phyloP scores from a whole-genome alignment of 2,888 invertebrate species.

The Phorcus lineatus region DNA sequence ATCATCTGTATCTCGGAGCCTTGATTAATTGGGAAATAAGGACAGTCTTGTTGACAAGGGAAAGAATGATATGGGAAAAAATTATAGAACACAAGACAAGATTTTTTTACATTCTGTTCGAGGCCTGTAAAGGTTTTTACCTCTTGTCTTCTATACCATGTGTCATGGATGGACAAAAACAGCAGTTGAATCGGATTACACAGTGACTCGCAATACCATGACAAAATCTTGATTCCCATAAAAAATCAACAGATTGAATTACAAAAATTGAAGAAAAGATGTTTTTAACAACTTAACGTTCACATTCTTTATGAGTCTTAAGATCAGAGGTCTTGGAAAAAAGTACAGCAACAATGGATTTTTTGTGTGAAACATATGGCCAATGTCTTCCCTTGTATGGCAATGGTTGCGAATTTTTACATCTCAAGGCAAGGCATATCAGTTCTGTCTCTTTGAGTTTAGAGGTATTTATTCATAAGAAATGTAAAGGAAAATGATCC shows the following conservation, averaged over 20 bases:
- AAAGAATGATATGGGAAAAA: constrained; percentile 1
- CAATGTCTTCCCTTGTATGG: too few species aligned
- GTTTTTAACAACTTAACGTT: background rate
- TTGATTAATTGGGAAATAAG: constrained; percentile 3
- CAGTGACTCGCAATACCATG: background rate
- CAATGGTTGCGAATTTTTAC: too few species aligned
- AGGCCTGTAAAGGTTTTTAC: constrained; percentile 3
- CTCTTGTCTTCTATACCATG: background rate
- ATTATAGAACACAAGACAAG: background rate
- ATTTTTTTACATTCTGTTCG: background rate
- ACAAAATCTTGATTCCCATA: constrained; percentile 8
- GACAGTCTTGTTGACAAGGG: background rate
- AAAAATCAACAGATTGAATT: constrained; percentile 8
- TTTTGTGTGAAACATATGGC: too few species aligned
- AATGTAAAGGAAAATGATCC: too few species aligned
- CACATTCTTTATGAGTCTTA: too few species aligned
- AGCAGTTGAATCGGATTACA: background rate
- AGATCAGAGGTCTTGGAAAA: too few species aligned
- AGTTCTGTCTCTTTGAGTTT: too few species aligned
- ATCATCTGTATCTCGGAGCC: background rate
- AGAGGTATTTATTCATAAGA: too few species aligned
- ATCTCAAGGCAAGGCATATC: too few species aligned
- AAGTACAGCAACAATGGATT: too few species aligned
- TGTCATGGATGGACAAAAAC: constrained; percentile 6
- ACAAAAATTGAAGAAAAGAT: background rate